Evolutionary conservation across 1,140 invertebrate species (phyloP).

Genomic region (Drusus annulatus): DNA sequence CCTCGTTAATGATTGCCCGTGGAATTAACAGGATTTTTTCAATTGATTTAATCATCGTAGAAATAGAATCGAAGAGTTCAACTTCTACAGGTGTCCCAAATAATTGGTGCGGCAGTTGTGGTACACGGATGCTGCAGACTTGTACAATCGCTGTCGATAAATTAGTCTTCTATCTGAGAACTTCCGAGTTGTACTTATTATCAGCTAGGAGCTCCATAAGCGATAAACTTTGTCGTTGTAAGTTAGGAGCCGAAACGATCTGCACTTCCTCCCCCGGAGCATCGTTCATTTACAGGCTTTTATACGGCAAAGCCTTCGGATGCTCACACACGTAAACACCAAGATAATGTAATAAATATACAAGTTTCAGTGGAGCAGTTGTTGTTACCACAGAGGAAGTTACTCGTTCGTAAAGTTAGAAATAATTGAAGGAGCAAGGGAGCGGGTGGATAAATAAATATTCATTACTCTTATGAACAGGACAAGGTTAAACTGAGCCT

Average conservation of each 20-base stretch:
- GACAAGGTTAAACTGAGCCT: background rate
- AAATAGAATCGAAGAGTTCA: too few relatives aligned
- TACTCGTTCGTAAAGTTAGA: background rate
- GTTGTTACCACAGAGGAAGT: background rate
- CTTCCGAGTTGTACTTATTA: slow-evolving; percentile 26
- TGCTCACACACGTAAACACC: too few relatives aligned
- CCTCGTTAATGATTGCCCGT: too few relatives aligned
- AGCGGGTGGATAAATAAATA: background rate
- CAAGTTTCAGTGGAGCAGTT: background rate
- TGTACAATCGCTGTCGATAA: slow-evolving; percentile 21
- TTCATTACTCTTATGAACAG: background rate
- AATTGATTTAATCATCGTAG: too few relatives aligned
- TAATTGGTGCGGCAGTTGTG: slow-evolving; percentile 1
- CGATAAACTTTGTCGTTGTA: slow-evolving; percentile 22
- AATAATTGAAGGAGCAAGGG: background rate
- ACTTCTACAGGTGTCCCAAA: background rate
- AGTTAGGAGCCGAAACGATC: background rate
- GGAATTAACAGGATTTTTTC: too few relatives aligned
- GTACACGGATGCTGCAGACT: slow-evolving; percentile 16
- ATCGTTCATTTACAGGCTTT: slow-evolving; percentile 15
- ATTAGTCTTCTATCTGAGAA: slow-evolving; percentile 27
- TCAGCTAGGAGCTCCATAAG: slow-evolving; percentile 27
- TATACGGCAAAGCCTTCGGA: background rate
- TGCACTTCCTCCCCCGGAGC: slow-evolving; percentile 9
- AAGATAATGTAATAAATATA: background rate